A percentile compares a stretch with the other conserved stretches of the same genome.
phyloP scores from a whole-genome alignment of 2,888 invertebrate species.

The Melipona beecheii region DNA sequence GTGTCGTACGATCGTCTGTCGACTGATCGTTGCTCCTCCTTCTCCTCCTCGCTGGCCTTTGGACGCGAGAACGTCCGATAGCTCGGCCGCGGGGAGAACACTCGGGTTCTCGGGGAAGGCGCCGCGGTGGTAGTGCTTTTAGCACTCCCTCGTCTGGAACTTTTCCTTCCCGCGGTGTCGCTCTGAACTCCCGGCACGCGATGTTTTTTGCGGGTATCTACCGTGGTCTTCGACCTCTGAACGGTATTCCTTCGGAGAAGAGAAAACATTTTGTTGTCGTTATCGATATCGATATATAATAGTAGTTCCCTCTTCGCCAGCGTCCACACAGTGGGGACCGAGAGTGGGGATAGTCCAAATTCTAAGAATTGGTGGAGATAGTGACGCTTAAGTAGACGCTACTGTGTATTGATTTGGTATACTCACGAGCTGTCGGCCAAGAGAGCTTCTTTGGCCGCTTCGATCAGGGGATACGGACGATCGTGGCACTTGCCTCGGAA shows the following conservation, averaged over 20 bases:
- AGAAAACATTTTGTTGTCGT: not conserved
- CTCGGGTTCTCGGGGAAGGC: constrained; percentile 61
- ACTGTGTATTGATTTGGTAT: not conserved
- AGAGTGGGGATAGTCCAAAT: too few relatives aligned
- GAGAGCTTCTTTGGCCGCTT: constrained; percentile 94
- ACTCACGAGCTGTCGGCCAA: constrained; percentile 88
- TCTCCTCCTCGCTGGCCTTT: constrained; percentile 46
- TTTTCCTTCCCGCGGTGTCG: constrained; percentile 49
- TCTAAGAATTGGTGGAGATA: too few relatives aligned
- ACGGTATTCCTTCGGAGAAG: constrained; percentile 37
- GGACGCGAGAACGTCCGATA: constrained; percentile 59
- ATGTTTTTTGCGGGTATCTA: constrained; percentile 65
- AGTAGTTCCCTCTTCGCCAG: too few relatives aligned
- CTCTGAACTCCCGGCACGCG: constrained; percentile 60
- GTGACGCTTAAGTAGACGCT: too few relatives aligned
- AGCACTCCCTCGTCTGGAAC: constrained; percentile 49
- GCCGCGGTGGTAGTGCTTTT: constrained; percentile 66
- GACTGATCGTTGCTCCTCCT: constrained; percentile 62
- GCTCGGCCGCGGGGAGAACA: constrained; percentile 63
- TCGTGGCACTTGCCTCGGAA: constrained; percentile 95
- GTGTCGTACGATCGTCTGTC: constrained; percentile 52
- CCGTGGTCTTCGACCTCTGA: constrained; percentile 61
- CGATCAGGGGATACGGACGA: constrained; percentile 95
- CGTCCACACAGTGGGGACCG: too few relatives aligned
- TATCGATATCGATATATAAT: too few relatives aligned